These are phyloP conservation scores for Chrysaora quinquecirrha DNA, from an alignment of 30 jellyfish, hydroid and myxozoan species.

Conservation along the genomic window DNA sequence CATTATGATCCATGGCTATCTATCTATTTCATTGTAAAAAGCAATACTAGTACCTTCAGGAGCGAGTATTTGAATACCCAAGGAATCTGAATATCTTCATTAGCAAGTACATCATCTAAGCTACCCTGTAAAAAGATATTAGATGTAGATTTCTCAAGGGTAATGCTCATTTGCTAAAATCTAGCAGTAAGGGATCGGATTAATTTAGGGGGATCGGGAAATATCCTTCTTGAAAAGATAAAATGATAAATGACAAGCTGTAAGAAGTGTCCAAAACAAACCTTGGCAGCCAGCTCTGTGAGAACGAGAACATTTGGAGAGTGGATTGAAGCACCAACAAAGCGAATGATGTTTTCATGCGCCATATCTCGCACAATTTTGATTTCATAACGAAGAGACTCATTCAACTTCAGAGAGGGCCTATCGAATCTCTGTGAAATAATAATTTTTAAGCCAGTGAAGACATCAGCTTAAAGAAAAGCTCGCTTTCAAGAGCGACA, in stretches of 20 bases:
- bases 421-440: constrained; percentile 65
- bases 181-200: too few relatives aligned
- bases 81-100: constrained; percentile 86
- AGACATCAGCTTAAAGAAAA: too few relatives aligned
- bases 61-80: constrained; percentile 93
- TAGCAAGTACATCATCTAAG: constrained; percentile 74
- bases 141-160: too few relatives aligned
- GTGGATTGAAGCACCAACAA: constrained; percentile 87
- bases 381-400: constrained; percentile 85
- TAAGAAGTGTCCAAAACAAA: neutral
- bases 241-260: neutral
- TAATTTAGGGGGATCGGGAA: too few relatives aligned
- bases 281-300: constrained; percentile 91
- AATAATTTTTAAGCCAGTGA: too few relatives aligned
- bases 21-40: too few relatives aligned
- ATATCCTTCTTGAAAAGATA: too few relatives aligned
- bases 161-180: too few relatives aligned
- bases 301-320: constrained; percentile 88
- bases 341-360: constrained; percentile 65
- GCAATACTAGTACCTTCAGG: constrained; percentile 80
- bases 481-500: too few relatives aligned
- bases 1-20: too few relatives aligned
- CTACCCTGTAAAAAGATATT: constrained; percentile 64
- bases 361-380: constrained; percentile 83
- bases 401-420: constrained; percentile 60